A percentile compares a stretch with the other conserved stretches of the same genome.
phyloP scores from a whole-genome alignment of 2,113 vertebrate species.

The Sarotherodon lohbergeri region DNA sequence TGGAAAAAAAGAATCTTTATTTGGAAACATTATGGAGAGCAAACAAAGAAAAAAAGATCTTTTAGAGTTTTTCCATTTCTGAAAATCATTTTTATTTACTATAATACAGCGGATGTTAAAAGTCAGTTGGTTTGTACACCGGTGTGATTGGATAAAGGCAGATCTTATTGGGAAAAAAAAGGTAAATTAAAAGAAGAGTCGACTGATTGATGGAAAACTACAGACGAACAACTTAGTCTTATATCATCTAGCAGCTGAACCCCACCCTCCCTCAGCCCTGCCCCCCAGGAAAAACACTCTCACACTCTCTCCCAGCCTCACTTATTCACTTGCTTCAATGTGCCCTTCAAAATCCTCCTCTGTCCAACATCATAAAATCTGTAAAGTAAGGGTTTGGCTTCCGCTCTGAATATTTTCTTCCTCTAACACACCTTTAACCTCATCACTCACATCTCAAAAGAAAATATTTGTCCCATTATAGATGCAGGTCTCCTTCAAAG shows the following conservation, averaged over 20 bases:
- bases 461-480: neutral
- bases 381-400: neutral
- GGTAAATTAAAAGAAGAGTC: neutral
- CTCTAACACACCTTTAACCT: neutral
- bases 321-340: neutral
- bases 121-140: slow-evolving; percentile 76
- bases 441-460: neutral
- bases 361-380: neutral
- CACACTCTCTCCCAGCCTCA: neutral
- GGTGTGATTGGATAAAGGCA: slow-evolving; percentile 56
- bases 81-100: slow-evolving; percentile 95
- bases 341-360: neutral
- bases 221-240: slow-evolving; percentile 70
- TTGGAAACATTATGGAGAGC: slow-evolving; percentile 43
- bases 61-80: slow-evolving; percentile 73
- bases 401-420: neutral
- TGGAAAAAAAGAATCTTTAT: neutral
- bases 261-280: neutral
- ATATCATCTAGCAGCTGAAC: slow-evolving; percentile 73
- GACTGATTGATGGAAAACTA: slow-evolving; percentile 48
- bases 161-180: slow-evolving; percentile 39
- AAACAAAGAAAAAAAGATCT: slow-evolving; percentile 8
- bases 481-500: neutral
- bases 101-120: slow-evolving; percentile 84
- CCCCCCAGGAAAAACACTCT: neutral